Percentiles rank a stretch among this genome's conserved stretches.
Conservation (phyloP, 2,113 vertebrate genomes). For the Notarius quadriscutis region DNA sequence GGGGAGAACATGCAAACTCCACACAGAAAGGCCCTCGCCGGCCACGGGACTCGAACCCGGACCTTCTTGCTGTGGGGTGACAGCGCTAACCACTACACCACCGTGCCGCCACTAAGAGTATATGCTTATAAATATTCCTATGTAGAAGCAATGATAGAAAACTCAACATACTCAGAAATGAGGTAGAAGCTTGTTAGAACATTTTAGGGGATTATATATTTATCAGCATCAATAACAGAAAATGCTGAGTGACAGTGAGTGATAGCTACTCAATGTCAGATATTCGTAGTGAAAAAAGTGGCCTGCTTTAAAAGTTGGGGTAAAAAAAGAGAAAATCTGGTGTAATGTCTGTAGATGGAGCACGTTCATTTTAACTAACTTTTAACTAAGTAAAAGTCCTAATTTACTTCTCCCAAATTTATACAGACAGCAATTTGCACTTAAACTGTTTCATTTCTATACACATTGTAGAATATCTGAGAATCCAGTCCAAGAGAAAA, state of each 20-base stretch:
- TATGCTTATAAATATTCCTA: neutral
- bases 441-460: neutral
- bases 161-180: neutral
- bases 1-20: no score
- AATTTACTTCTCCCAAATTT: neutral
- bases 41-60: no score
- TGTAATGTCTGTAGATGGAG: neutral
- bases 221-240: neutral
- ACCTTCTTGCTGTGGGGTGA: no score
- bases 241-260: neutral
- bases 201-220: neutral
- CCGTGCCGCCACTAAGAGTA: neutral
- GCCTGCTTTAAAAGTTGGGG: neutral
- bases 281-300: neutral
- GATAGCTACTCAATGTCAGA: neutral
- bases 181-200: neutral
- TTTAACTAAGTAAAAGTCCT: neutral
- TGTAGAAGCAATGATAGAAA: neutral
- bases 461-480: neutral
- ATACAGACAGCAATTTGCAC: neutral
- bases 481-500: neutral
- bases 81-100: no score
- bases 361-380: neutral
- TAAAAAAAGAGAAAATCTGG: neutral
- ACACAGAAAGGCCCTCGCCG: no score